Percentiles rank a stretch among this genome's conserved stretches.
These are phyloP conservation scores for Deroplatys truncata DNA, from an alignment of 2,888 invertebrate species.

Conservation along the genomic window DNA sequence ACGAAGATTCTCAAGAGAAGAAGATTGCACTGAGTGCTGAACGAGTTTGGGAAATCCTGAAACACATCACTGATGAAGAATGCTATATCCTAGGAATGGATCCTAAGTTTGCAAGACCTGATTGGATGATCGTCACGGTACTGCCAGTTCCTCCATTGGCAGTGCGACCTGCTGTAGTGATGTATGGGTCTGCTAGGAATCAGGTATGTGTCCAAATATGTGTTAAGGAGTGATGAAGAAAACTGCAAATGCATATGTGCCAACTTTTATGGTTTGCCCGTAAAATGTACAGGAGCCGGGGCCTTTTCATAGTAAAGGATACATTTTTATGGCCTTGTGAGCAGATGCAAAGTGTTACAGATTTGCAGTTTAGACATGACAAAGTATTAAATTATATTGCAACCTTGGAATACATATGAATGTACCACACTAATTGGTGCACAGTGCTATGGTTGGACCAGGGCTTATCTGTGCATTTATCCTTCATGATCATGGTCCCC, in stretches of 20 bases:
- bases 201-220: slow-evolving; percentile 43
- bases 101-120: slow-evolving; percentile 93
- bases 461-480: too few species aligned
- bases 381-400: too few species aligned
- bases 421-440: too few species aligned
- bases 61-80: slow-evolving; percentile 74
- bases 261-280: too few species aligned
- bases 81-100: slow-evolving; percentile 94
- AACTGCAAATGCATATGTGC: neutral
- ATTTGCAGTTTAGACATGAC: too few species aligned
- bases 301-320: neutral
- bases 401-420: too few species aligned
- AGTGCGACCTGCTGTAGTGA: slow-evolving; percentile 96
- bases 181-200: slow-evolving; percentile 98
- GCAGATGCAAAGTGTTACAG: too few species aligned
- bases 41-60: slow-evolving; percentile 85
- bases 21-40: slow-evolving; percentile 93
- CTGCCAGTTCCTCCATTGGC: slow-evolving; percentile 95
- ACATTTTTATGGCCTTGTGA: too few species aligned
- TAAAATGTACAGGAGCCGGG: too few species aligned
- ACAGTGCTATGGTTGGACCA: too few species aligned
- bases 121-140: slow-evolving; percentile 99
- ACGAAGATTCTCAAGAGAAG: slow-evolving; percentile 97
- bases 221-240: neutral
- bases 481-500: too few species aligned